A percentile compares a stretch with the other conserved stretches of the same genome.
Evolutionary conservation across 1,140 invertebrate genomes (phyloP).

Genomic region (Ceratitis capitata): DNA sequence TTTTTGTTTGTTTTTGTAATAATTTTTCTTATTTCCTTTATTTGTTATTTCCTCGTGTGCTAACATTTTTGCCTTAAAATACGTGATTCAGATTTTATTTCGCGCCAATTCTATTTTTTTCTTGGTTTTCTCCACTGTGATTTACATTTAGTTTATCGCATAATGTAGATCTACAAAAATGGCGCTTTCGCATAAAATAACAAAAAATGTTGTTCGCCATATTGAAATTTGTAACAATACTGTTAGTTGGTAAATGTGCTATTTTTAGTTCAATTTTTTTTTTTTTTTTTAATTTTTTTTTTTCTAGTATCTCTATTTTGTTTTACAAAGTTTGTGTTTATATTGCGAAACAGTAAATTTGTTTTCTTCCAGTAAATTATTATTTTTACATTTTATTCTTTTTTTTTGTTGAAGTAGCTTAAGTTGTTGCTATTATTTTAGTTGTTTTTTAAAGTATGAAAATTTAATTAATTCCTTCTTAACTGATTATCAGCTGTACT

Average conservation of each 20-base stretch:
- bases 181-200: constrained; percentile 25
- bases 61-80: constrained; percentile 11
- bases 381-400: too few relatives aligned
- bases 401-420: too few relatives aligned
- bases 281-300: background rate
- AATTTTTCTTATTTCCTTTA: background rate
- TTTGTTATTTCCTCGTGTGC: background rate
- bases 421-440: too few relatives aligned
- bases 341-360: too few relatives aligned
- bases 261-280: background rate
- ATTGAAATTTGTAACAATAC: constrained; percentile 22
- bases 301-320: background rate
- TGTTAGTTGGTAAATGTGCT: constrained; percentile 19
- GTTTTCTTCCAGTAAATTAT: too few relatives aligned
- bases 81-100: constrained; percentile 37
- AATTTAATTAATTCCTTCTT: too few relatives aligned
- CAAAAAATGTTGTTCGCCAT: constrained; percentile 4
- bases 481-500: too few relatives aligned
- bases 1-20: background rate
- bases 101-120: constrained; percentile 3
- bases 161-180: background rate
- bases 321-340: too few relatives aligned
- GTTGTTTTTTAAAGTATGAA: too few relatives aligned
- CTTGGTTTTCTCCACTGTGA: background rate
- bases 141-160: background rate